Evolutionary conservation across 1,140 invertebrate species (phyloP).

Genomic region (Arion vulgaris): DNA sequence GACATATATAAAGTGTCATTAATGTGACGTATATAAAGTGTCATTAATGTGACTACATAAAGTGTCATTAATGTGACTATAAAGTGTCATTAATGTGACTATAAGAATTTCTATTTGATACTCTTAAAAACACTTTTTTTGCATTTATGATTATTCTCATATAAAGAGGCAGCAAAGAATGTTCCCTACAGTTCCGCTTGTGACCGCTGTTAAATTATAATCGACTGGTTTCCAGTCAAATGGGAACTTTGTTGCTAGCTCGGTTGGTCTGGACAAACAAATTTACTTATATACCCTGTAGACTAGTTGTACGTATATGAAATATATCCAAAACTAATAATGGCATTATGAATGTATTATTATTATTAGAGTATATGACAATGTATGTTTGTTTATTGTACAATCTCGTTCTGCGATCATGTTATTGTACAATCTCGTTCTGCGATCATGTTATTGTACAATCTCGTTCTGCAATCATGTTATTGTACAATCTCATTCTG

Average conservation of each 20-base stretch:
- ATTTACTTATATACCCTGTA: no score
- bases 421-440: no score
- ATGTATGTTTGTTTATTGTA: background rate
- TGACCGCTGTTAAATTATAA: background rate
- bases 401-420: no score
- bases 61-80: background rate
- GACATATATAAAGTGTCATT: background rate
- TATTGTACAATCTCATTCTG: no score
- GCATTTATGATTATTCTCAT: constrained; percentile 15
- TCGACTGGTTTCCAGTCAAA: background rate
- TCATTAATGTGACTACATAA: background rate
- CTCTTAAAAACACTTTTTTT: background rate
- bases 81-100: background rate
- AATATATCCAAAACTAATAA: constrained; percentile 8
- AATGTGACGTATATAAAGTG: background rate
- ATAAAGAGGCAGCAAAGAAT: constrained; percentile 6
- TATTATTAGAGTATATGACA: background rate
- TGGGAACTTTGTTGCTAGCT: background rate
- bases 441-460: no score
- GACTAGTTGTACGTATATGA: background rate
- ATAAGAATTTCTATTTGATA: constrained; percentile 3
- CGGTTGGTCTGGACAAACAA: background rate
- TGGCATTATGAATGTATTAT: constrained; percentile 7
- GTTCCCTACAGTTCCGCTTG: background rate
- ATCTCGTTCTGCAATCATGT: no score